Base-by-base conservation (phyloP, 1,140 invertebrate genomes). In the Megalopta genalis region DNA sequence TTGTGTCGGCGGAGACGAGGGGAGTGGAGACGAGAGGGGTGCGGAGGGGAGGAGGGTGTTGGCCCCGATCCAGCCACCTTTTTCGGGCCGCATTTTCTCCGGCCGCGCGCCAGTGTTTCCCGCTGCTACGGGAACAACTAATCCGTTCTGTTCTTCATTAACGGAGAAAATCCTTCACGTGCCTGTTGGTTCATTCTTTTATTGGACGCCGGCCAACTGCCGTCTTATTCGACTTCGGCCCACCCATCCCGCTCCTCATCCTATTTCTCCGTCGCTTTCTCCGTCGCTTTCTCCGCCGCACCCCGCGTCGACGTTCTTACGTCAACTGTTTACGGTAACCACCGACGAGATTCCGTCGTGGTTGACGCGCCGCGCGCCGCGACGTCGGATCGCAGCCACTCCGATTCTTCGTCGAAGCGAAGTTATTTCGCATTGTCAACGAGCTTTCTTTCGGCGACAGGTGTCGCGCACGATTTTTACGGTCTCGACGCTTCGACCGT, bases 51-150 rank as follows among this genome's bases (percentile, higher is more conserved):
- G 16, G 14, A 16, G 16, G 69, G 32, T 72, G n/a, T 73, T 89
- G 87, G 88, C 86, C 42, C 18, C 25, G 54, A 42, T 87, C 86
- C 87, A 88, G 83, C 84, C 77, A 73, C 79, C 71, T 84, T 79
- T 73, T 64, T 60, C 21, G 46, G 52, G 0, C n/a, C 39, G 72
- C 68, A 67, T 42, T 63, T 23, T 23, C 37, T 39, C 32, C 77
- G 60, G 42, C 60, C 54, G 57, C 21, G 52, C 59, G 54, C 64
- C 77, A 54, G 69, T 81, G 76, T 66, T 80, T 63, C 18, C 65
- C 65, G 64, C 76, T 70, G 57, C 60, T 46, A 9, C 46, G 16
- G 60, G 66, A 70, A 81, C 74, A 63, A 70, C 79, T 81, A 81
- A 81, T 81, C 79, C 79, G 66, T 77, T 77, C 73, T 77, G 79